phyloP scores from a whole-genome alignment of 2,113 vertebrate species.

The Ondatra zibethicus region DNA sequence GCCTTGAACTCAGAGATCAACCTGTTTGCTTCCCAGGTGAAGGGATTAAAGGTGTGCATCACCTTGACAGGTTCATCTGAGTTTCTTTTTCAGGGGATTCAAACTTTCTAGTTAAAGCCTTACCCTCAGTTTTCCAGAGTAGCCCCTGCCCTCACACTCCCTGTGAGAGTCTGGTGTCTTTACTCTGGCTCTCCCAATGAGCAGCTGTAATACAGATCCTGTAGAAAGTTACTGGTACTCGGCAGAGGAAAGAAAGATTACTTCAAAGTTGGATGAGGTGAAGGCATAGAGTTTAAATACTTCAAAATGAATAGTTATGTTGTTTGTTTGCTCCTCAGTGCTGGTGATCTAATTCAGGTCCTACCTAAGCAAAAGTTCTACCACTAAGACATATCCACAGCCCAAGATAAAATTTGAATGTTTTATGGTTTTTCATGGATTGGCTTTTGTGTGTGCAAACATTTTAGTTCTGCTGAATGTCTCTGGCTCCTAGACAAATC shows the following conservation, averaged over 20 bases:
- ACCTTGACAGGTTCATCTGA: background rate
- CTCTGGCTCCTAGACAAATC: slow-evolving; percentile 44
- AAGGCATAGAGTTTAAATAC: slow-evolving; percentile 31
- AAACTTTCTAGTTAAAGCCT: background rate
- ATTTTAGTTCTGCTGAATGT: slow-evolving; percentile 37
- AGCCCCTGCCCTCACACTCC: background rate
- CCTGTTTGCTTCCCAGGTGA: background rate
- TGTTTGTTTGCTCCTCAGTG: background rate
- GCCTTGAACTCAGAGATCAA: background rate
- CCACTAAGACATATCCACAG: background rate
- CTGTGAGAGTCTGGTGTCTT: background rate
- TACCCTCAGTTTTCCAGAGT: background rate
- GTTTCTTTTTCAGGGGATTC: background rate
- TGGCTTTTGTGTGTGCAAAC: slow-evolving; percentile 43
- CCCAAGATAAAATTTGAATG: slow-evolving; percentile 23
- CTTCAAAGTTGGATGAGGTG: slow-evolving; percentile 8
- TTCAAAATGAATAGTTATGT: background rate
- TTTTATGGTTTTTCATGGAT: slow-evolving; percentile 35
- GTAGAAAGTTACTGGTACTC: background rate
- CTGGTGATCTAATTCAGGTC: background rate
- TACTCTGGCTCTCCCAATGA: background rate
- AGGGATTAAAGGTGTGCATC: background rate
- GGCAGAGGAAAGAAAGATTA: background rate
- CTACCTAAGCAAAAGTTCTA: background rate
- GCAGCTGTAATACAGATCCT: background rate